Evolutionary conservation across 2,888 invertebrate species (phyloP), one percentile per base, ranked within the genome.

Genomic region (Hydrotaea diabolus): DNA sequence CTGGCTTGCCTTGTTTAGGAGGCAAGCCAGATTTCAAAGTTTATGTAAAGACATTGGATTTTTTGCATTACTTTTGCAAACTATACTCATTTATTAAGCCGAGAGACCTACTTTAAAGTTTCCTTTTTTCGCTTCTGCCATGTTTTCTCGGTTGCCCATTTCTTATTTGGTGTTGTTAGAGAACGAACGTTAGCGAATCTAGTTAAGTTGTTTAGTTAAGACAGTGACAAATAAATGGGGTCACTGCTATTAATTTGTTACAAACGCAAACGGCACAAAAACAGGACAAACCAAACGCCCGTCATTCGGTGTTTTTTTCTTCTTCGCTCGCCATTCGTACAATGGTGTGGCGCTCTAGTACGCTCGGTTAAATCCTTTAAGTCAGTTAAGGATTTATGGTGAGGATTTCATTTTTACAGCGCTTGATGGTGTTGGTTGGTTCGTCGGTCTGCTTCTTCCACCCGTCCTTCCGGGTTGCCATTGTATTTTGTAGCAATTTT

Each of bases 211-310:
- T 46, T 49, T 71, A 49, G 57, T 39, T 59, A 73, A 73, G 73
- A 73, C 73, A 73, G 69, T 77, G 77, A 55, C 66, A 77, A 77
- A 77, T 77, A 43, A 77, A 77, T 39, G 43, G 55, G 77, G 66
- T 77, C 77, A 77, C 55, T 46, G 43, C 57, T 46, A 69, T 43
- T 55, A 69, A 69, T 77, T 77, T 69, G 69, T 57, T 57, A 39
- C 8, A 23, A 49, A 39, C n/a, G 39, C 13, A 43, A 43, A 55
- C 55, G 31, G 17, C 55, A 23, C 26, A 77, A 74, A 8, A 3
- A 59, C n/a, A 23, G 43, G 36, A 17, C 36, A n/a, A 8, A 39
- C 66, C 39, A 39, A 11, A 4, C 39, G 9, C 3, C 8, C 39
- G 39, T 11, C 39, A 8, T 3, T 36, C 36, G n/a, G n/a, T n/a